Evolutionary conservation across 2,888 invertebrate genomes (phyloP), one percentile per base, ranked within the genome.

Genomic region (Drosophila pseudotalamancana): DNA sequence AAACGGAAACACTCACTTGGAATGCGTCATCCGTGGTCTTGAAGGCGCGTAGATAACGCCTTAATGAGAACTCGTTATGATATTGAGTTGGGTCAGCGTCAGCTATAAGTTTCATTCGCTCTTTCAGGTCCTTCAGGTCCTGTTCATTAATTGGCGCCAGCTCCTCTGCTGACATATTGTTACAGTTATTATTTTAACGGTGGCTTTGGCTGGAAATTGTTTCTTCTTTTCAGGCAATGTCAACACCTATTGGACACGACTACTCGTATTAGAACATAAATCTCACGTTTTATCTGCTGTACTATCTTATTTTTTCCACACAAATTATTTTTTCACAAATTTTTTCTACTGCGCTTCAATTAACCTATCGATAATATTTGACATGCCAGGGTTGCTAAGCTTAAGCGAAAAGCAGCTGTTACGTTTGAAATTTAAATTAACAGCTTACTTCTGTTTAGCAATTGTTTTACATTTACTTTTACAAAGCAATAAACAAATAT

Each of bases 31-130:
- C 96, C 39, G 94, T 94, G 31, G 93, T 94, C 91, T 94, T 94
- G 86, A 96, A 96, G 12, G 96, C 96, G 78, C 94, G 92, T 59
- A 96, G 91, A 91, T 95, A 96, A 75, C 96, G 92, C 77, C 92
- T 93, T 42, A 95, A 89, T 1, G 96, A 95, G 89, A 93, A 95
- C 54, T 95, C 95, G 89, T 95, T 95, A 80, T 95, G 95, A 87
- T 94, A 95, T 88, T 95, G 95, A 16, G 92, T 92, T 21, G 95
- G 95, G 91, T 95, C 95, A 21, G 95, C 95, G 62, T 94, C 94
- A 8, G 92, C 93, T 75, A 95, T 95, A 68, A 95, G 88, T 90
- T 94, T 94, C 95, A 95, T 95, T 42, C 95, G 93, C 68, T 93
- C 93, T 90, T 95, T 95, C 25, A 95, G 88, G 64, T 94, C 94